Conservation (phyloP, 2,113 vertebrate species). For the Nannobrachium achirus region DNA sequence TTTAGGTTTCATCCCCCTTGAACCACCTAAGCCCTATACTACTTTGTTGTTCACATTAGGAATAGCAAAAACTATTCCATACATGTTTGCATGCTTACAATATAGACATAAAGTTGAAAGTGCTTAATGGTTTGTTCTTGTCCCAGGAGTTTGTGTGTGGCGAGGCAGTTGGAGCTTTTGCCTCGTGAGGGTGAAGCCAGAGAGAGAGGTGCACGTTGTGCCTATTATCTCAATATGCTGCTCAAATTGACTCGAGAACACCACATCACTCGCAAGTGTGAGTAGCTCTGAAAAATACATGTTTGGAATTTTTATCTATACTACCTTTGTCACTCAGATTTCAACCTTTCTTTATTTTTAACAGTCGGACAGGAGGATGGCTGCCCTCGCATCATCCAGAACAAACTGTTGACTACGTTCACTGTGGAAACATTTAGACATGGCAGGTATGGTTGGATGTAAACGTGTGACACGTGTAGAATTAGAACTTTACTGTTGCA, state of each 20-base stretch:
- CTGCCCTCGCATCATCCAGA: slow-evolving; percentile 72
- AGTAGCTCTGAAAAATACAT: slow-evolving; percentile 56
- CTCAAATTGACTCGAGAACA: slow-evolving; percentile 81
- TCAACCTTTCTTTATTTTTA: too few species aligned
- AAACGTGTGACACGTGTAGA: too few species aligned
- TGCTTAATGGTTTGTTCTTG: slow-evolving; percentile 1
- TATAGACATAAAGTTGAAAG: too few species aligned
- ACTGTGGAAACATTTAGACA: slow-evolving; percentile 72
- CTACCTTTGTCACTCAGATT: not conserved
- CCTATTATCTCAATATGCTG: slow-evolving; percentile 88
- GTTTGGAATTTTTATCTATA: not conserved
- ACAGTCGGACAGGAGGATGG: slow-evolving; percentile 72
- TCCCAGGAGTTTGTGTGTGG: slow-evolving; percentile 74
- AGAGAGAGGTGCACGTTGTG: slow-evolving; percentile 80
- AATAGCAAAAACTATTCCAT: too few species aligned
- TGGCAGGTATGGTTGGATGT: slow-evolving; percentile 62
- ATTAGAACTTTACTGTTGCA: too few species aligned
- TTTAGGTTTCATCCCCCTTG: too few species aligned
- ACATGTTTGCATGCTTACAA: too few species aligned
- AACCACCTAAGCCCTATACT: too few species aligned
- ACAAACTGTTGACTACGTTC: slow-evolving; percentile 71
- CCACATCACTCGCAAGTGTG: slow-evolving; percentile 83
- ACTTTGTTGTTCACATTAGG: too few species aligned
- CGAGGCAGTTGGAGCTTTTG: slow-evolving; percentile 82
- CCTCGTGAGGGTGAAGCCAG: slow-evolving; percentile 69